Base-by-base conservation (phyloP, 1,140 invertebrate species). In the Pachypeltis micranthus region DNA sequence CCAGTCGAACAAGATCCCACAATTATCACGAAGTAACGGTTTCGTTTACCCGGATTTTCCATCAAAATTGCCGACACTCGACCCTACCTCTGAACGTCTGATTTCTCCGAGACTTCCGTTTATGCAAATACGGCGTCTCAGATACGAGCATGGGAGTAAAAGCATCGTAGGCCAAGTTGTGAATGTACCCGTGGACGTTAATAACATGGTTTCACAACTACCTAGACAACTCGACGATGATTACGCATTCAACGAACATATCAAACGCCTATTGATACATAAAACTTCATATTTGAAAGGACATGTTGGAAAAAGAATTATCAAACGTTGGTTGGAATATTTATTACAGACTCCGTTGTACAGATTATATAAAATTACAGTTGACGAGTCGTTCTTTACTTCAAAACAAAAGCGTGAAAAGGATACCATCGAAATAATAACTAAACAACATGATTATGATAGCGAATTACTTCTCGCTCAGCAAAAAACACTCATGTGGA, bases 301-400 rank as follows among this genome's bases (percentile, higher is more conserved):
- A 34, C 64, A 64, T 54, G 59, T 67, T 24, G 55, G 39, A 19
- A 64, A 67, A 59, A 57, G 56, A 44, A 67, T 59, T 29, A 47
- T 67, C 23, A 67, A 26, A 26, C 26, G 29, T 12, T 67, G 65
- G 65, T 44, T 67, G 59, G 44, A 31, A 60, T 31, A 60, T 27
- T 62, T 66, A 39, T 62, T 64, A 31, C 51, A 60, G 1, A 64
- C 65, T 23, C 55, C 55, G 29, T 59, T 67, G 66, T 67, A 66
- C 66, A 51, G 64, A 59, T 59, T 66, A 65, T 66, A 66, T 54
- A 57, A 66, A 51, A 64, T 66, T 56, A 64, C 63, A 47, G 62
- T 66, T 27, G 65, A 66, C 39, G 63, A 59, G 65, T 66, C 65
- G 26, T 64, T 62, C 59, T 57, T 66, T 56, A 27, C 63, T 59